Conservation (phyloP, 2,888 invertebrate genomes). For the Elmis aenea region DNA sequence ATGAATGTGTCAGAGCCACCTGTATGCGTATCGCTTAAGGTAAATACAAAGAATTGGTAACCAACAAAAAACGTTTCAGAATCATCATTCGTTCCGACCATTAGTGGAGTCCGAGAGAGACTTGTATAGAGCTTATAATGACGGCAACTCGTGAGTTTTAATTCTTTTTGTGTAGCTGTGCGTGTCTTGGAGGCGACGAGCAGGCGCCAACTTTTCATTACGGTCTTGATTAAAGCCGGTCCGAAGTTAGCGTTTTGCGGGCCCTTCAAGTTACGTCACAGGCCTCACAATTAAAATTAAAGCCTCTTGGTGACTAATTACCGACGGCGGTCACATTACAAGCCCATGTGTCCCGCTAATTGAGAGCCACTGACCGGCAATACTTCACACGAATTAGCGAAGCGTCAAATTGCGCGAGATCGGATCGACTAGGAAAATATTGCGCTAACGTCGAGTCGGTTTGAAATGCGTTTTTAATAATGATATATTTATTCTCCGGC, state of each 20-base stretch:
- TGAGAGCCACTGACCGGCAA: conserved; percentile 14
- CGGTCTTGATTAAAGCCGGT: conserved; percentile 41
- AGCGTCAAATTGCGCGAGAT: conserved; percentile 3
- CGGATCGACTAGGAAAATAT: no score
- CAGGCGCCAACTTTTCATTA: conserved; percentile 48
- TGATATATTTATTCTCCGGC: conserved; percentile 35
- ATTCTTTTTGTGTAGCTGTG: conserved; percentile 44
- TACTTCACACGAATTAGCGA: conserved; percentile 12
- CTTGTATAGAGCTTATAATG: conserved; percentile 35
- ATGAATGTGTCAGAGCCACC: no score
- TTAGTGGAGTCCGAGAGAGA: conserved; percentile 26
- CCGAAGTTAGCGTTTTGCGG: conserved; percentile 20
- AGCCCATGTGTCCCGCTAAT: conserved; percentile 13
- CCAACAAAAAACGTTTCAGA: conserved; percentile 29
- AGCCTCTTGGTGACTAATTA: conserved; percentile 21
- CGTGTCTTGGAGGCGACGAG: conserved; percentile 43
- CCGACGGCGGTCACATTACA: conserved; percentile 16
- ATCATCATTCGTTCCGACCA: conserved; percentile 35
- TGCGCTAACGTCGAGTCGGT: no score
- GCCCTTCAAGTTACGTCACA: conserved; percentile 14
- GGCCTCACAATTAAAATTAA: conserved; percentile 19
- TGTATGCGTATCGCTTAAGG: no score
- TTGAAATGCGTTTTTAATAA: conserved; percentile 44
- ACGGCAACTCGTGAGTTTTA: conserved; percentile 36
- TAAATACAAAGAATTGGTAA: no score